Evolutionary conservation across 2,113 vertebrate species (phyloP), one percentile per base, ranked within the genome.

Genomic region (Nannospalax galili): DNA sequence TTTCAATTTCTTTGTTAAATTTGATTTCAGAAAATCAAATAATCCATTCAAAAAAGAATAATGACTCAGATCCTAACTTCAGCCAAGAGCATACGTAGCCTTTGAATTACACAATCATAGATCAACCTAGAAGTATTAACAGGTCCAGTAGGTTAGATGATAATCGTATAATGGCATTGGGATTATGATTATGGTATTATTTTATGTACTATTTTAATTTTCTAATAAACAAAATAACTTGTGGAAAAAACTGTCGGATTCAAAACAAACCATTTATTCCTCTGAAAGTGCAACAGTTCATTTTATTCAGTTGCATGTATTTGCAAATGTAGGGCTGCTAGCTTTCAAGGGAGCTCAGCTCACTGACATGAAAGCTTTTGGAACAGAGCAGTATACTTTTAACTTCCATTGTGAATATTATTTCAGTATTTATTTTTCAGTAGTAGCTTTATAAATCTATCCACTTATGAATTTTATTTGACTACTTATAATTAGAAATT

Each of bases 401-500:
- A 24, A 73, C 22, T 79, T 85, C 70, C 11, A 0, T 6, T 45
- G 9, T 92, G 14, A 3, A 0, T 79, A 90, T 45, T 93, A 79
- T 28, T 52, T 14, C 9, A 67, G 7, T 48, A 69, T 58, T 2
- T 72, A 58, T 73, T 91, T 95, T 93, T 89, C 16, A 60, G 74
- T 73, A 64, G 64, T 89, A 45, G 1, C 11, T 85, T 92, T 85
- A 74, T 17, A 92, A 80, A 88, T 1, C 35, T 78, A 42, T 28
- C 73, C 37, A 88, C 5, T 81, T 45, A 24, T 67, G 45, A 69
- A 52, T 82, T 93, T 84, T 32, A 92, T 56, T 90, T 89, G 67
- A 81, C 28, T 96, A 67, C 20, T 67, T 82, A 56, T 35, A 80
- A 24, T 62, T 58, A 93, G 24, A 19, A 70, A 58, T 69, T 32